phyloP scores from a whole-genome alignment of 2,113 vertebrate species.

The Syngnathus typhle region DNA sequence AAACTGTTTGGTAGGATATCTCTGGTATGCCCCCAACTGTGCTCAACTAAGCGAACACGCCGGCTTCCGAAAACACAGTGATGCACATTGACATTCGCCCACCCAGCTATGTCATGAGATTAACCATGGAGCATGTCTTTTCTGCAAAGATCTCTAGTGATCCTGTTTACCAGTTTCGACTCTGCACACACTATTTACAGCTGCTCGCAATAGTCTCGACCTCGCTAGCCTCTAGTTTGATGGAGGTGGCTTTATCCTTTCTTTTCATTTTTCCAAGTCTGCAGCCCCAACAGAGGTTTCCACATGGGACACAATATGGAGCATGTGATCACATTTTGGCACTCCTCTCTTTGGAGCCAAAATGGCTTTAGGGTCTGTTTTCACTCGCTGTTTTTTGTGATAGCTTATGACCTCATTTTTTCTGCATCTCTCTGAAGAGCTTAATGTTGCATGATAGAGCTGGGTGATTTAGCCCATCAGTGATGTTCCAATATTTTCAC shows the following conservation, averaged over 20 bases:
- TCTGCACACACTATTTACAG: neutral
- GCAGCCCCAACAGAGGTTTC: conserved; percentile 1
- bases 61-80: conserved; percentile 20
- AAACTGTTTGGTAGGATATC: conserved; percentile 48
- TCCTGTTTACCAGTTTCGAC: neutral
- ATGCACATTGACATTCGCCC: conserved; percentile 19
- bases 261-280: neutral
- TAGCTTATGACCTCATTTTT: conserved; percentile 5
- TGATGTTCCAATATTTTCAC: neutral
- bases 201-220: neutral
- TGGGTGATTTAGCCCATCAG: neutral
- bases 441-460: neutral
- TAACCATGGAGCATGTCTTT: conserved; percentile 34
- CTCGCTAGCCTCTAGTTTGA: conserved; percentile 2
- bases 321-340: conserved; percentile 9
- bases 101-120: conserved; percentile 16
- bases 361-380: conserved; percentile 8
- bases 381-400: neutral
- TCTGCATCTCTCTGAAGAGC: neutral
- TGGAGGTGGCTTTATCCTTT: neutral
- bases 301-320: conserved; percentile 1
- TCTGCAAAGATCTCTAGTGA: conserved; percentile 26
- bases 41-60: conserved; percentile 41
- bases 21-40: conserved; percentile 41
- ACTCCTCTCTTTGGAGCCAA: conserved; percentile 1